Base-by-base conservation (phyloP, 1,140 invertebrate genomes). In the Melanaphis sacchari region DNA sequence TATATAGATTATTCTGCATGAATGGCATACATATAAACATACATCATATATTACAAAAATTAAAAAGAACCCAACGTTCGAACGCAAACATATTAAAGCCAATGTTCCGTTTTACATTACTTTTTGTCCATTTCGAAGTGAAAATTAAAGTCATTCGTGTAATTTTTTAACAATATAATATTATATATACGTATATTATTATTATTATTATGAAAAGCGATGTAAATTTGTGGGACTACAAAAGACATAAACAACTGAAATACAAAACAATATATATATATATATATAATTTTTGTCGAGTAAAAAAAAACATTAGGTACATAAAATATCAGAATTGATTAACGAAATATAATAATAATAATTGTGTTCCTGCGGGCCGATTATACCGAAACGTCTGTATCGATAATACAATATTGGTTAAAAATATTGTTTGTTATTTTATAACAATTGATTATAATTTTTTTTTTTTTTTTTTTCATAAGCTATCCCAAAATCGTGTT, bases 381-480 rank as follows among this genome's bases (percentile, higher is more conserved):
- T 43, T 87, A 46, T 87, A 1, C 46, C 85, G 41, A 87, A 87
- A 46, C 26, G 41, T 87, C 41, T 26, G 31, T 87, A 43, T 43
- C 46, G 9, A 43, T 87, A 31, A 87, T 84, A 40, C 38, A 40
- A 84, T 87, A 87, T 76, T 76, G 59, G 59, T 76, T 76, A 76
- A 31, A 8, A 76, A 76, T 87, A 87, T 87, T 46, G 41, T 87
- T 87, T 26, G 41, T 87, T 87, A 31, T 43, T 43, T 26, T 43
- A n/a, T 87, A 87, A 43, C 24, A 43, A 87, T 87, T 87, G 41
- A 87, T 43, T 87, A 43, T 87, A n/a, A 21, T 87, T 43, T 87
- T 82, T 81, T 87, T 87, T 43, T 87, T 43, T 87, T 82, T 81
- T 87, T 87, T 43, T 84, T 84, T 84, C 82, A 40, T 84, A 84